These are phyloP conservation scores for Hippoglossus stenolepis DNA, from an alignment of 2,113 vertebrate species.

Conservation along the genomic window DNA sequence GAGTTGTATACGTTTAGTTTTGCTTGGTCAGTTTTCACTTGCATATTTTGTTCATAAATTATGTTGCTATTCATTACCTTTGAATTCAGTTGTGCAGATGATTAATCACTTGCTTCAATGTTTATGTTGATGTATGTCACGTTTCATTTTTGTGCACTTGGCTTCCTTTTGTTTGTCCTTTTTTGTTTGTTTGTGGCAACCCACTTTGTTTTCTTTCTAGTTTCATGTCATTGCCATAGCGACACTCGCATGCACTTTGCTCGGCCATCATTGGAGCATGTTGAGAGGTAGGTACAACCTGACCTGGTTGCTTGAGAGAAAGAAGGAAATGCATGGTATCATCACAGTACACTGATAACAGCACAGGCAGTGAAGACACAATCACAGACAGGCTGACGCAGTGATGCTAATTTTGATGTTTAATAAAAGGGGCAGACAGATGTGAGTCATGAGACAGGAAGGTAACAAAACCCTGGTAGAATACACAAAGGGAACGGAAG, in stretches of 20 bases:
- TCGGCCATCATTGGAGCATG: constrained; percentile 80
- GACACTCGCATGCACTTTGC: constrained; percentile 84
- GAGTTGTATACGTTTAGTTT: constrained; percentile 55
- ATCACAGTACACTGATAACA: background rate
- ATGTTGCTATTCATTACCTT: constrained; percentile 70
- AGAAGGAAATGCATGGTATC: constrained; percentile 4
- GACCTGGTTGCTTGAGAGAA: constrained; percentile 47
- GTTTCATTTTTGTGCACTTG: constrained; percentile 67
- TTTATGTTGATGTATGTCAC: constrained; percentile 74
- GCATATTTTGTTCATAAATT: constrained; percentile 68
- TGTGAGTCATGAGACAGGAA: too few species aligned
- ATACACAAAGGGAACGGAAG: background rate
- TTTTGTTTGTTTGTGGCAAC: constrained; percentile 75
- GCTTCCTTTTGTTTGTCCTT: constrained; percentile 45
- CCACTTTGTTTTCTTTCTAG: constrained; percentile 83
- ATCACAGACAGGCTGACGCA: background rate
- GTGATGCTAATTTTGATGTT: background rate
- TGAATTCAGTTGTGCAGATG: constrained; percentile 71
- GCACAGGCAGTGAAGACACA: background rate
- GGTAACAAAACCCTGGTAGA: background rate
- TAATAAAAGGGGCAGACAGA: background rate
- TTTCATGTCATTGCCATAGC: constrained; percentile 85
- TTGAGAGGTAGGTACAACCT: constrained; percentile 79
- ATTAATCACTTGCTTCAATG: constrained; percentile 75
- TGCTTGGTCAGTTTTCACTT: constrained; percentile 66